Evolutionary conservation across 1,140 invertebrate species (phyloP).

Genomic region (Eriocheir sinensis): DNA sequence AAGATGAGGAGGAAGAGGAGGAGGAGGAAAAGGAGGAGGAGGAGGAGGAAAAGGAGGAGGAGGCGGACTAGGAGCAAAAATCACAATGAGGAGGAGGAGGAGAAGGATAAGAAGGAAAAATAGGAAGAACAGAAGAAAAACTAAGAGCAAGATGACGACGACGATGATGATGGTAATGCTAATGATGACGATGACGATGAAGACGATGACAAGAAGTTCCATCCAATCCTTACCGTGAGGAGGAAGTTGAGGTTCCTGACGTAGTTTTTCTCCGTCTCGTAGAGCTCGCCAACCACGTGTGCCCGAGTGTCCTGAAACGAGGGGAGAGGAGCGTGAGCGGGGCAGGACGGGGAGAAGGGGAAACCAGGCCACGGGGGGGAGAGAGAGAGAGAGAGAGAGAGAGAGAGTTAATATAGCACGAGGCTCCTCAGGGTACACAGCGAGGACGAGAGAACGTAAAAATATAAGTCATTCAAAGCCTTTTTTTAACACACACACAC

Average conservation of each 20-base stretch:
- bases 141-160: neutral
- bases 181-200: neutral
- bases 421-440: too few species aligned
- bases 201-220: too few species aligned
- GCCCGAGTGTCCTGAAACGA: slow-evolving; percentile 65
- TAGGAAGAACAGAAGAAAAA: neutral
- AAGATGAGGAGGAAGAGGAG: neutral
- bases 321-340: neutral
- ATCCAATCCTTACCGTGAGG: slow-evolving; percentile 60
- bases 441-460: too few species aligned
- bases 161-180: neutral
- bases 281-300: slow-evolving; percentile 68
- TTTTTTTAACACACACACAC: too few species aligned
- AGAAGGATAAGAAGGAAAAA: neutral
- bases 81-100: neutral
- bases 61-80: neutral
- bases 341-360: neutral
- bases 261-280: slow-evolving; percentile 71
- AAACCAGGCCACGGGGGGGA: neutral
- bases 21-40: neutral
- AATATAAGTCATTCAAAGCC: too few species aligned
- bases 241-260: slow-evolving; percentile 67
- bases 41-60: neutral
- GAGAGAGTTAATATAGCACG: neutral
- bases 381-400: slow-evolving; percentile 48